Evolutionary conservation across 2,888 invertebrate species (phyloP), one percentile per base, ranked within the genome.

Genomic region (Drosophila fungiperda): DNA sequence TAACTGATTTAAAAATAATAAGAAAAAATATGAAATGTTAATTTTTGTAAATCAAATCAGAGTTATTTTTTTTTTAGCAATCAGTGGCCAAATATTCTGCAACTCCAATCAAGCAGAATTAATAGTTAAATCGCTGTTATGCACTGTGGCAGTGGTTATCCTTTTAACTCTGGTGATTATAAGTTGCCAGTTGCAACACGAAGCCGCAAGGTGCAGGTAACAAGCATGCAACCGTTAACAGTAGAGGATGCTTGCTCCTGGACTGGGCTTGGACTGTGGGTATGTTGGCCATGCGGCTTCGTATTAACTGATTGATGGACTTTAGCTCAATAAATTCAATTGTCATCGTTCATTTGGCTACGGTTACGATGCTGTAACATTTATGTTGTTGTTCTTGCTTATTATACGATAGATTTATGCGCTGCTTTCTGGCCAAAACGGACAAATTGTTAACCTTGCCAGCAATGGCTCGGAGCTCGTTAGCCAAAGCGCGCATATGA

Each of bases 251-350:
- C 42, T 49, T 45, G n/a, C 23, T 15, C 12, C 3, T 20, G 33
- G 32, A n/a, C 12, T 26, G 32, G 3, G 12, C 42, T 8, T 49
- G 77, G 66, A 55, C 79, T 50, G 50, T 50, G 54, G 64, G 64
- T 64, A 26, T 53, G 73, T 55, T 60, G 58, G 50, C 65, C 69
- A 61, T 29, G 45, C 61, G 80, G 87, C 63, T 74, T 85, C 89
- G 75, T 76, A 82, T 85, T 89, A 78, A 89, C 85, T 85, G 85
- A 85, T 89, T 87, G 85, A 85, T 85, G 61, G 85, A 84, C 85
- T 80, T 74, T 73, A 71, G 73, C 78, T 77, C 85, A 84, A 85
- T 85, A 85, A 85, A 85, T 85, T 85, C 89, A 85, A 85, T 85
- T 85, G 89, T 87, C 84, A 79, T 87, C 68, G 76, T 49, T 48